A percentile compares a stretch with the other conserved stretches of the same genome.
These are phyloP conservation scores for Oreortyx pictus DNA, from an alignment of 2,797 vertebrate species.

Conservation along the genomic window DNA sequence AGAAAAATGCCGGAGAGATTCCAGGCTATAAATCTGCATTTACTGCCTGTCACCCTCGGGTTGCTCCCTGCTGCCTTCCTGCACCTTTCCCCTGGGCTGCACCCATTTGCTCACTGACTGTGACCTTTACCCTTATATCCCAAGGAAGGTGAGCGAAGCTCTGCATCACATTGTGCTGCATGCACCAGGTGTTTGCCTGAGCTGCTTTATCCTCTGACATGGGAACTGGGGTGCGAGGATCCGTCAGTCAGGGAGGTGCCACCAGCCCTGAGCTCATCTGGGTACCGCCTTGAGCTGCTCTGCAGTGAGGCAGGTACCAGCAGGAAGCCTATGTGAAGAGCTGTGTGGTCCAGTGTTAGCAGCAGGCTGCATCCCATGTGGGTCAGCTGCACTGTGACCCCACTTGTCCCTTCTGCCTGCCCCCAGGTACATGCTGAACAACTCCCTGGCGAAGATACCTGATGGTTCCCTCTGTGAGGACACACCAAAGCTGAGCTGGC, in stretches of 20 bases:
- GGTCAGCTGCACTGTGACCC: fast-evolving
- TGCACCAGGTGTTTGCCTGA: background rate
- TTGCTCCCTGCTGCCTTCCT: background rate
- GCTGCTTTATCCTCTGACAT: fast-evolving
- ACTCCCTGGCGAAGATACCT: slow-evolving; percentile 66
- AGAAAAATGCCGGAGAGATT: background rate
- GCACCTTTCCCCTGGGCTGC: fast-evolving
- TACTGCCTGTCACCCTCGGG: background rate
- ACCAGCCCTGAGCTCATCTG: fast-evolving
- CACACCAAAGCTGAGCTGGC: slow-evolving; percentile 75
- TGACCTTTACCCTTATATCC: too few relatives aligned
- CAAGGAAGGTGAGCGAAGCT: background rate
- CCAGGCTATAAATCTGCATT: background rate
- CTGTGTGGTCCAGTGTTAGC: fast-evolving
- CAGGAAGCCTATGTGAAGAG: background rate
- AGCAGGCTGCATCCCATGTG: background rate
- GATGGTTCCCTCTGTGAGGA: slow-evolving; percentile 63
- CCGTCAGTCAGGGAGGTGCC: background rate
- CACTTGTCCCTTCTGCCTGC: background rate
- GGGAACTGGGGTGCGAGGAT: fast-evolving
- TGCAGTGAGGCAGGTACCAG: background rate
- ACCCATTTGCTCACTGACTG: background rate
- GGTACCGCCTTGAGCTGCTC: fast-evolving
- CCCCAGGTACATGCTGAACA: slow-evolving; percentile 72
- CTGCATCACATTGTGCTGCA: fast-evolving